phyloP scores from a whole-genome alignment of 2,113 vertebrate genomes.

The Chlamydotis undulata region DNA sequence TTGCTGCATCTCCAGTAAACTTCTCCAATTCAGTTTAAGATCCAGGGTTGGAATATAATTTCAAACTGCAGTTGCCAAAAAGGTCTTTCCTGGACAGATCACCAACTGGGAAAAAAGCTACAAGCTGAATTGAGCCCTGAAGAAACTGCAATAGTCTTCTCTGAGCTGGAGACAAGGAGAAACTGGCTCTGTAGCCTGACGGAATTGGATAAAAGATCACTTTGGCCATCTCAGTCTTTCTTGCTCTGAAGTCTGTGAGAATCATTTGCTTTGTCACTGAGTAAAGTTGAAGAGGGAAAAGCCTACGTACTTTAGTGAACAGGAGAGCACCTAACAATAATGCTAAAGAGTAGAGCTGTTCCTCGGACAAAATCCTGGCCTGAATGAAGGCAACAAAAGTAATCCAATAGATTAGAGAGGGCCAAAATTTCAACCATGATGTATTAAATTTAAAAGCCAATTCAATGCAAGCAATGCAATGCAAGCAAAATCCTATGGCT shows the following conservation, averaged over 20 bases:
- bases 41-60: not conserved
- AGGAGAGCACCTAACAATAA: not conserved
- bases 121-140: not conserved
- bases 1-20: not conserved
- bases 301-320: not conserved
- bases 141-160: not conserved
- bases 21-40: not conserved
- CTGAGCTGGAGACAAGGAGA: not conserved
- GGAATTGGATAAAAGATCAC: not conserved
- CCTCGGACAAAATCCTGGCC: not conserved
- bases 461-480: not conserved
- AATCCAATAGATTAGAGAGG: not conserved
- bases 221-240: not conserved
- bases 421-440: not conserved
- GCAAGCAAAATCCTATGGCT: not conserved
- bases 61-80: constrained; percentile 13
- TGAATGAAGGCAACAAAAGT: not conserved
- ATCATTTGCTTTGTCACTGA: not conserved
- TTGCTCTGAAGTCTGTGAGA: not conserved
- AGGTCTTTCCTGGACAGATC: constrained; percentile 6
- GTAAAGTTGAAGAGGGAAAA: not conserved
- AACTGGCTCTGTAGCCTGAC: not conserved
- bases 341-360: not conserved
- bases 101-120: constrained; percentile 5
- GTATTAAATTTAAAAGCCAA: not conserved